phyloP scores from a whole-genome alignment of 1,140 invertebrate genomes.

The Aphelenchoides fujianensis region DNA sequence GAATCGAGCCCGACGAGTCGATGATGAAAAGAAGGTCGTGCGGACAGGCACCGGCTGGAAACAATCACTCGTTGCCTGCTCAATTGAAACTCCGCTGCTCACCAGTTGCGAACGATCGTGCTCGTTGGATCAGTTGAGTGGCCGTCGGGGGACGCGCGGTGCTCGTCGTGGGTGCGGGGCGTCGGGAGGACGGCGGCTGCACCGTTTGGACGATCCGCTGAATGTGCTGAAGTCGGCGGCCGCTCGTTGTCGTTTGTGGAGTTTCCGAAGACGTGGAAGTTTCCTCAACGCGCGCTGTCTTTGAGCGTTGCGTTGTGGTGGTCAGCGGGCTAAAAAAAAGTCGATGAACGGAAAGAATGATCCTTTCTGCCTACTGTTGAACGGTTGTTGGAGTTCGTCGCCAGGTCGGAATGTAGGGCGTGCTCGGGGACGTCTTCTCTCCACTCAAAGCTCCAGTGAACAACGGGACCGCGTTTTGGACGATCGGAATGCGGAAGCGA shows the following conservation, averaged over 20 bases:
- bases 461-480: conserved; percentile 5
- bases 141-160: conserved; percentile 3
- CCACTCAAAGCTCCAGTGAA: conserved; percentile 5
- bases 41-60: conserved; percentile 38
- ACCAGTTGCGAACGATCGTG: neutral
- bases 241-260: neutral
- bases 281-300: no score
- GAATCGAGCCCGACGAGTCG: conserved; percentile 55
- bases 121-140: neutral
- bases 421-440: conserved; percentile 10
- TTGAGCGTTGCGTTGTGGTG: conserved; percentile 5
- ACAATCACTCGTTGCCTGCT: conserved; percentile 20
- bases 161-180: neutral
- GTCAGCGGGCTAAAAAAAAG: conserved; percentile 1
- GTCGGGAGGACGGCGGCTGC: neutral
- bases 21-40: conserved; percentile 50
- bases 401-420: conserved; percentile 7
- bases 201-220: neutral
- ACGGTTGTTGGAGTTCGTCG: conserved; percentile 26
- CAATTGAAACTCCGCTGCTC: neutral
- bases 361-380: conserved; percentile 23
- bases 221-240: neutral
- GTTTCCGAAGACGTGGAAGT: neutral
- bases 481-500: conserved; percentile 11
- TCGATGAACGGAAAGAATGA: neutral